These are phyloP conservation scores for Mirza zaza DNA, from an alignment of 2,113 vertebrate species.

Conservation along the genomic window DNA sequence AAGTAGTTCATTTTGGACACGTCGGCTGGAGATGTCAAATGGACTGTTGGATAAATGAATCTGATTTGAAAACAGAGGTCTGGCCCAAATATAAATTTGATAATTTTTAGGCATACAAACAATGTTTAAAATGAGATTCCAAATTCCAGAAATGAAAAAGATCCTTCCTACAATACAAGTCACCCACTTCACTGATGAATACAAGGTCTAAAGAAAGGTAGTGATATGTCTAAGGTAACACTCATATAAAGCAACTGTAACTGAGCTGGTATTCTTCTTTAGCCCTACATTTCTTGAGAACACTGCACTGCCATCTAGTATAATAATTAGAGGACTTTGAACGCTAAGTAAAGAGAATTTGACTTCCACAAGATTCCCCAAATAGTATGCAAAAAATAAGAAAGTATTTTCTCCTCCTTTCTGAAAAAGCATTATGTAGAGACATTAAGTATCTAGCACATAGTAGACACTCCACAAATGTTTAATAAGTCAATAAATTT, in stretches of 20 bases:
- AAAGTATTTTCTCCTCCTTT: background rate
- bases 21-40: background rate
- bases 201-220: background rate
- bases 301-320: background rate
- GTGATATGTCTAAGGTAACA: background rate
- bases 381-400: background rate
- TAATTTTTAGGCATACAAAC: background rate
- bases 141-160: constrained; percentile 3
- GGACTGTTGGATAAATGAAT: background rate
- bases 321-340: background rate
- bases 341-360: background rate
- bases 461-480: background rate
- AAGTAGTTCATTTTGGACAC: background rate
- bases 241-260: background rate
- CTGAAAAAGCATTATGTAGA: background rate
- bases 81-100: background rate
- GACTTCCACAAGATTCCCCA: background rate
- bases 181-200: background rate
- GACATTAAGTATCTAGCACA: background rate
- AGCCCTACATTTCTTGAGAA: background rate
- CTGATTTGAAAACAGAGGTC: background rate
- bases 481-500: background rate
- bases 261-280: background rate
- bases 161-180: background rate
- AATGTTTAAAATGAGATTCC: constrained; percentile 35